A percentile compares a stretch with the other conserved stretches of the same genome.
phyloP scores from a whole-genome alignment of 37 sponge, comb jelly and placozoan genomes.

The Oopsacas minuta region DNA sequence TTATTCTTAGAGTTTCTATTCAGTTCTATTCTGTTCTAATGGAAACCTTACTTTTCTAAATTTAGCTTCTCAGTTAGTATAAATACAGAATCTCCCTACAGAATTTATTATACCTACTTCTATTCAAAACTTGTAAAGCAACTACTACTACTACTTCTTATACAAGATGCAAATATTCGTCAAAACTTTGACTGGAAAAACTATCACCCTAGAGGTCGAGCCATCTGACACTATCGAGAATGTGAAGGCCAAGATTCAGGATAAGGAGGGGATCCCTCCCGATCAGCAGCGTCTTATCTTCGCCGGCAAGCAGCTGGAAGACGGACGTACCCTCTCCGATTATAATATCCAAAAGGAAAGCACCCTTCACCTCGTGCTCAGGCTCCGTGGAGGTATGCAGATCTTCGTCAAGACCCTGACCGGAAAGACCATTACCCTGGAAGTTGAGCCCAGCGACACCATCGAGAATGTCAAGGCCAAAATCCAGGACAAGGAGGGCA shows the following conservation, averaged over 20 bases:
- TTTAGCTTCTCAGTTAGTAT: background rate
- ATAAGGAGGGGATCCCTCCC: background rate
- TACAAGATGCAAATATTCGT: background rate
- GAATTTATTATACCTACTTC: background rate
- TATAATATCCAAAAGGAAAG: background rate
- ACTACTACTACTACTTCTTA: background rate
- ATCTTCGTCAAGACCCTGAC: conserved; percentile 4
- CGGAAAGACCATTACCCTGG: conserved; percentile 9
- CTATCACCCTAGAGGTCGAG: background rate
- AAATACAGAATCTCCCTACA: background rate
- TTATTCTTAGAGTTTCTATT: background rate
- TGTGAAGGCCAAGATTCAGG: background rate
- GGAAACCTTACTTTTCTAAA: background rate
- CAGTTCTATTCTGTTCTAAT: background rate
- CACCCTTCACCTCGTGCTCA: background rate
- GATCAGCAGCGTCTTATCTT: background rate
- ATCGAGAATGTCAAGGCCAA: conserved; percentile 17
- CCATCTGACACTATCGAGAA: background rate
- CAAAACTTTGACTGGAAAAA: background rate
- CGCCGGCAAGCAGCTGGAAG: background rate
- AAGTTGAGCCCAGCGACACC: background rate
- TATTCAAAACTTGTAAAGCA: background rate
- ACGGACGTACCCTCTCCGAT: background rate
- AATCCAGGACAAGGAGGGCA: conserved; percentile 6
- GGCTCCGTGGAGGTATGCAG: background rate